These are phyloP conservation scores for Lateolabrax maculatus DNA, from an alignment of 2,797 vertebrate genomes.

Conservation along the genomic window DNA sequence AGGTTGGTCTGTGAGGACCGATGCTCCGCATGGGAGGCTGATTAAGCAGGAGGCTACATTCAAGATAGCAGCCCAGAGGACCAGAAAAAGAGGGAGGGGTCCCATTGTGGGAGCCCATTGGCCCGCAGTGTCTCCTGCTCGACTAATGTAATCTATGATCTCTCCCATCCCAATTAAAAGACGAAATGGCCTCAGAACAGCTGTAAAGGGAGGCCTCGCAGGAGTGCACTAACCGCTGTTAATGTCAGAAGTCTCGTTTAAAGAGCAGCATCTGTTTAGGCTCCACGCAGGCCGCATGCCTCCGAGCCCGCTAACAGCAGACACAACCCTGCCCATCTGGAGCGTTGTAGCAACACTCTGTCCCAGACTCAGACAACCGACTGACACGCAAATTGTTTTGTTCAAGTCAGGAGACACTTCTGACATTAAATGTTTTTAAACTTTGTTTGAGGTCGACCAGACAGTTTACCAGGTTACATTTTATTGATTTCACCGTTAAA, in stretches of 20 bases:
- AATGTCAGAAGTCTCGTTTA: conserved; percentile 87
- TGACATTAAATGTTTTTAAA: conserved; percentile 28
- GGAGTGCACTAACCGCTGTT: conserved; percentile 84
- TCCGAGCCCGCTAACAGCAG: conserved; percentile 68
- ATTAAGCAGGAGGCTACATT: conserved; percentile 61
- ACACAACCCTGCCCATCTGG: conserved; percentile 81
- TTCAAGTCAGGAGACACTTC: conserved; percentile 4
- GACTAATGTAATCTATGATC: conserved; percentile 87
- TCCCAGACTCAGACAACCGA: conserved; percentile 12
- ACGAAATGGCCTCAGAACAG: conserved; percentile 84
- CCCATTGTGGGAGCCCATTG: conserved; percentile 53
- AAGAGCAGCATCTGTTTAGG: conserved; percentile 87
- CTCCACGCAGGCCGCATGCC: conserved; percentile 61
- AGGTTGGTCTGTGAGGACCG: conserved; percentile 32
- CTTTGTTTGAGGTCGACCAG: conserved; percentile 32
- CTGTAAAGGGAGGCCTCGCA: conserved; percentile 86
- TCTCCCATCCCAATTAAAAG: conserved; percentile 85
- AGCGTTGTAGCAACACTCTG: conserved; percentile 47
- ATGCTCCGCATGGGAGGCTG: conserved; percentile 60
- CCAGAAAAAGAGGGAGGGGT: conserved; percentile 51
- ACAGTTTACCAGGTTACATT: conserved; percentile 5
- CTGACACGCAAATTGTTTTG: conserved; percentile 13
- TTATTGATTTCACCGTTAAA: conserved; percentile 23
- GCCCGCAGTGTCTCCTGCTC: conserved; percentile 73
- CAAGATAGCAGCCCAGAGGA: conserved; percentile 63